phyloP scores from a whole-genome alignment of 2,888 invertebrate species.

The Cabera pusaria region DNA sequence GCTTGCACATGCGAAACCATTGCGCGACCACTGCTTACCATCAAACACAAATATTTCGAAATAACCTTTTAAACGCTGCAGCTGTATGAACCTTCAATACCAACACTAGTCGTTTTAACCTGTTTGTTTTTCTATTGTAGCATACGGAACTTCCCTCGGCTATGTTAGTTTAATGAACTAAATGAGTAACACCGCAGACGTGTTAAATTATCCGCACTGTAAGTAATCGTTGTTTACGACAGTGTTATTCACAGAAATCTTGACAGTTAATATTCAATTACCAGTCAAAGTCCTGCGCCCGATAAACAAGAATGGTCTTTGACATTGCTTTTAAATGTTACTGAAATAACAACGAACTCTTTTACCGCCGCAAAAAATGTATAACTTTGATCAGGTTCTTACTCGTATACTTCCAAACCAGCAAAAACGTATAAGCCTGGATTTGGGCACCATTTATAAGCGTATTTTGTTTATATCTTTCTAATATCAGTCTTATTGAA shows the following conservation, averaged over 20 bases:
- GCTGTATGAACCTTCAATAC: too few species aligned
- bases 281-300: conserved; percentile 35
- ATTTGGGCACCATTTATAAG: too few species aligned
- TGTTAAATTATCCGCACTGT: conserved; percentile 22
- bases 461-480: too few species aligned
- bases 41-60: conserved; percentile 56
- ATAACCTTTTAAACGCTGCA: conserved; percentile 53
- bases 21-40: conserved; percentile 50
- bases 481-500: too few species aligned
- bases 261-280: conserved; percentile 33
- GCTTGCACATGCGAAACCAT: conserved; percentile 35
- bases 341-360: conserved; percentile 1
- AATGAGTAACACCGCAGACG: conserved; percentile 25
- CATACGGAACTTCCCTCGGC: conserved; percentile 20
- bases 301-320: conserved; percentile 33
- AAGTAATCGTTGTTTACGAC: conserved; percentile 32
- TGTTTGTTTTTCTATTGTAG: conserved; percentile 24
- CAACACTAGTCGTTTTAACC: too few species aligned
- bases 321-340: conserved; percentile 33
- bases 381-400: too few species aligned
- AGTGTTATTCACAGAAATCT: conserved; percentile 23
- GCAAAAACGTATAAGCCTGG: too few species aligned
- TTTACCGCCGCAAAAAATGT: too few species aligned
- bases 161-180: conserved; percentile 29
- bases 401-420: too few species aligned